A percentile compares a stretch with the other conserved stretches of the same genome.
Conservation (phyloP, 37 sponge, comb jelly and placozoan genomes). For the Agelas oroides region DNA sequence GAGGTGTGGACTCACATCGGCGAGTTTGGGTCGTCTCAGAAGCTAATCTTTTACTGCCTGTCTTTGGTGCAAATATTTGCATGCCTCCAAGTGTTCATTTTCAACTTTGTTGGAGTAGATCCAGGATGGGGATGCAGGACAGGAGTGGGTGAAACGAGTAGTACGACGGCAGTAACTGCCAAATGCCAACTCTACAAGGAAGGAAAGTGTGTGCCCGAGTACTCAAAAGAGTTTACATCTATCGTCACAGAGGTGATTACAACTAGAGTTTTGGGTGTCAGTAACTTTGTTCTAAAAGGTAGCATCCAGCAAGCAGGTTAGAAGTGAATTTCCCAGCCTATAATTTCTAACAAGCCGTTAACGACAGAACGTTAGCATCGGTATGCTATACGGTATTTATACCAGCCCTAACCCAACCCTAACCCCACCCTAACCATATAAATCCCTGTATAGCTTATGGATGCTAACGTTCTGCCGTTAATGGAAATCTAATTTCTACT, state of each 20-base stretch:
- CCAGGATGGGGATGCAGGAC: conserved; percentile 30
- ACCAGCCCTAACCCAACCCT: too few species aligned
- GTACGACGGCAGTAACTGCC: neutral
- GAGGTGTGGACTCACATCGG: conserved; percentile 14
- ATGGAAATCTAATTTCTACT: too few species aligned
- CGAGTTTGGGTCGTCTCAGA: conserved; percentile 31
- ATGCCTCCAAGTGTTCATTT: neutral
- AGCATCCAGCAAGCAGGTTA: too few species aligned
- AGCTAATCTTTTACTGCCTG: neutral
- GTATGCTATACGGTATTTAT: too few species aligned
- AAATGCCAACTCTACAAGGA: conserved; percentile 7
- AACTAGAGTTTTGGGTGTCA: neutral
- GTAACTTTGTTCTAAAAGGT: too few species aligned
- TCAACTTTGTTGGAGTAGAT: conserved; percentile 4
- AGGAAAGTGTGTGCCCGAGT: conserved; percentile 11
- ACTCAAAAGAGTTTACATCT: conserved; percentile 1
- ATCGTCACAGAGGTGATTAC: conserved; percentile 30
- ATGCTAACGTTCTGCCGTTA: too few species aligned
- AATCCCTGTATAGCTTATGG: too few species aligned
- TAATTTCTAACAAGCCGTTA: too few species aligned
- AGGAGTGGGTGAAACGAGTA: neutral
- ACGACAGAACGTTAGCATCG: too few species aligned
- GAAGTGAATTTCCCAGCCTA: too few species aligned
- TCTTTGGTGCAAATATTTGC: neutral
- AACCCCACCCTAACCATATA: too few species aligned